phyloP scores from a whole-genome alignment of 2,888 invertebrate genomes.

The Parnassius orleans region DNA sequence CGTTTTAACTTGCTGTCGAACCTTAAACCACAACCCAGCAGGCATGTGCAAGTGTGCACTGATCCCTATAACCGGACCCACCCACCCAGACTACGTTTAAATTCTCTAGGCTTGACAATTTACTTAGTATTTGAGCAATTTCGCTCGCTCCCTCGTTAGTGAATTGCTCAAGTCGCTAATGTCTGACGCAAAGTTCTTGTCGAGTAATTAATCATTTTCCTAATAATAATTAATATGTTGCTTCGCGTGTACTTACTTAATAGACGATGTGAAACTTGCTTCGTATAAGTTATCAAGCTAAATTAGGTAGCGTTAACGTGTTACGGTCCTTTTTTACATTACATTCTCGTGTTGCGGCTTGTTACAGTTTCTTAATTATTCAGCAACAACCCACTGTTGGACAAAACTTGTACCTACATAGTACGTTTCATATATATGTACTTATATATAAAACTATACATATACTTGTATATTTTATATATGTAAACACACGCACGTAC shows the following conservation, averaged over 20 bases:
- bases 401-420: no score
- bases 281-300: constrained; percentile 19
- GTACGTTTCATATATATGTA: no score
- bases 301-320: constrained; percentile 14
- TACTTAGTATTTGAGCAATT: not conserved
- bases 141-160: constrained; percentile 13
- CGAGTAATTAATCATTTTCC: constrained; percentile 61
- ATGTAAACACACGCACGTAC: no score
- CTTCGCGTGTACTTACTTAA: constrained; percentile 27
- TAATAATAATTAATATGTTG: constrained; percentile 45
- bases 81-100: not conserved
- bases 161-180: constrained; percentile 24
- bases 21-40: no score
- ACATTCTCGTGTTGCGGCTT: no score
- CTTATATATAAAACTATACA: no score
- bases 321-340: constrained; percentile 15
- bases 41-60: no score
- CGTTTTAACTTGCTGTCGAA: no score
- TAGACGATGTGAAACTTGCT: constrained; percentile 23
- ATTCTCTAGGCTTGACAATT: constrained; percentile 1
- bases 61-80: no score
- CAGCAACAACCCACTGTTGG: no score
- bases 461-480: no score
- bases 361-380: no score
- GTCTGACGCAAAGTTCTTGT: constrained; percentile 39